A percentile compares a stretch with the other conserved stretches of the same genome.
Conservation (phyloP, 2,113 vertebrate species). For the Daboia siamensis region DNA sequence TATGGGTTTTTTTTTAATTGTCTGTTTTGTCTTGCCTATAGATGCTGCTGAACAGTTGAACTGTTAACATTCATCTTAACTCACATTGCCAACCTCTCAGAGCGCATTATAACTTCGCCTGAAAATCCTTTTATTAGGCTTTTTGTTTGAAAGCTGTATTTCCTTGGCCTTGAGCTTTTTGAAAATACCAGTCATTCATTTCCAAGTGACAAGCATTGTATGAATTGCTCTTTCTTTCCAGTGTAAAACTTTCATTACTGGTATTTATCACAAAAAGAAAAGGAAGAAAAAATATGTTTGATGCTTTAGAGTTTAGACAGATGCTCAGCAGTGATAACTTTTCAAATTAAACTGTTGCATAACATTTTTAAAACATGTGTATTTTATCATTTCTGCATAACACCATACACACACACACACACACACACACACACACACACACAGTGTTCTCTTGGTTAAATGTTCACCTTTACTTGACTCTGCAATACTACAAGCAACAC, state of each 20-base stretch:
- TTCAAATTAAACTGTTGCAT: not conserved
- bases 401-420: too few species aligned
- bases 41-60: not conserved
- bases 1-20: not conserved
- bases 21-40: constrained; percentile 21
- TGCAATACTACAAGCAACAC: not conserved
- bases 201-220: not conserved
- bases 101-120: not conserved
- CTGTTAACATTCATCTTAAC: constrained; percentile 22
- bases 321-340: not conserved
- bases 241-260: not conserved
- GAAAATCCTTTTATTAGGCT: not conserved
- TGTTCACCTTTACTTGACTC: not conserved
- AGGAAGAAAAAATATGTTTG: not conserved
- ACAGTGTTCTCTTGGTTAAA: not conserved
- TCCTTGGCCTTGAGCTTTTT: constrained; percentile 31
- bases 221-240: not conserved
- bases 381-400: constrained; percentile 5
- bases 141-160: constrained; percentile 17
- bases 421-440: too few species aligned
- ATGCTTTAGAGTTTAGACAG: not conserved
- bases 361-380: not conserved
- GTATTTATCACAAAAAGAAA: not conserved
- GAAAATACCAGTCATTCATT: constrained; percentile 21
- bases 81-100: constrained; percentile 20